Percentiles rank a stretch among this genome's conserved stretches.
Conservation (phyloP, 2,888 invertebrate species). For the Serrognathus titanus region DNA sequence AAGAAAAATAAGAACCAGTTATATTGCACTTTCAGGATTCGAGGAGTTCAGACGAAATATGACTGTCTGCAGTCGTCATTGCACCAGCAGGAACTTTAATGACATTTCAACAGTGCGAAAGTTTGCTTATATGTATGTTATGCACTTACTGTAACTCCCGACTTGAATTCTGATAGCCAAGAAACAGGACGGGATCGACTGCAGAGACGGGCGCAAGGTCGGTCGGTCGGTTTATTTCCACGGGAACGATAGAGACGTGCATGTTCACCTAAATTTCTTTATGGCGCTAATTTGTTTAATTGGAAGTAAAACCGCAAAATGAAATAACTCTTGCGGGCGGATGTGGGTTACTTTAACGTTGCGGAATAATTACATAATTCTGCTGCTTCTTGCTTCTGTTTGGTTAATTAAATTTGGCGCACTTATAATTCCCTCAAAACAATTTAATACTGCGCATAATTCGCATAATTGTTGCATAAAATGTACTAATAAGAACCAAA, state of each 20-base stretch:
- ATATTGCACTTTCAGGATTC: not conserved
- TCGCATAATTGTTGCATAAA: too few relatives aligned
- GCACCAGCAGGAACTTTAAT: not conserved
- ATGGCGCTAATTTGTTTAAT: not conserved
- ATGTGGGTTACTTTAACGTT: not conserved
- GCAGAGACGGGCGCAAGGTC: not conserved
- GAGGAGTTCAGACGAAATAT: not conserved
- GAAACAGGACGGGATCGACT: too few relatives aligned
- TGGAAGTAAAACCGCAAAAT: not conserved
- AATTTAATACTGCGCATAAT: too few relatives aligned
- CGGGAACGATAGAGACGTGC: not conserved
- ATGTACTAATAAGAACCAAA: too few relatives aligned
- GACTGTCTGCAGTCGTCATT: not conserved
- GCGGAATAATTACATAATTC: not conserved
- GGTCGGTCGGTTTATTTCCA: not conserved
- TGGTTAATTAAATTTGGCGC: not conserved
- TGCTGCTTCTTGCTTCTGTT: not conserved
- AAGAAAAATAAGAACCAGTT: slow-evolving; percentile 18
- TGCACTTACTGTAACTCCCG: slow-evolving; percentile 10
- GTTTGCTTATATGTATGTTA: slow-evolving; percentile 3
- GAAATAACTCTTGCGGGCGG: not conserved
- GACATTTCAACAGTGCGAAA: not conserved
- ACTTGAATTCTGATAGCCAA: not conserved
- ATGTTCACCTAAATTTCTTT: slow-evolving; percentile 2
- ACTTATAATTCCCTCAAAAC: too few relatives aligned